phyloP scores from a whole-genome alignment of 2,113 vertebrate genomes.

The Hoplias malabaricus region DNA sequence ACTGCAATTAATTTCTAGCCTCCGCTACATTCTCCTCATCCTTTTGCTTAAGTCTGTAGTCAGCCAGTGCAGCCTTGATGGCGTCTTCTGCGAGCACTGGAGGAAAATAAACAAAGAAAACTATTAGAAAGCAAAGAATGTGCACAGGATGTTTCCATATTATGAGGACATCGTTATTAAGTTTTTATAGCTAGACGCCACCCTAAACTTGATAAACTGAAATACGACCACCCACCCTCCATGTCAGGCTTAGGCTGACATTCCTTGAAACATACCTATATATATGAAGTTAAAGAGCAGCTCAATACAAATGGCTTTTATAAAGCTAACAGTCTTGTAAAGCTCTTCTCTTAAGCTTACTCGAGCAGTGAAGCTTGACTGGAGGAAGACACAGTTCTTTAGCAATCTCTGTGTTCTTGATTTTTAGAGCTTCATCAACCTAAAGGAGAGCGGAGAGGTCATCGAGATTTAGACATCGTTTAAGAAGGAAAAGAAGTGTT shows the following conservation, averaged over 20 bases:
- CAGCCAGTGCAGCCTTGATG: constrained; percentile 89
- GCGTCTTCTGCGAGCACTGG: constrained; percentile 95
- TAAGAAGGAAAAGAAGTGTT: constrained; percentile 40
- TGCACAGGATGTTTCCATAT: neutral
- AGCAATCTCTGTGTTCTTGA: constrained; percentile 95
- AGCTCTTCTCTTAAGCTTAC: constrained; percentile 70
- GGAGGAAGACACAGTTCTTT: constrained; percentile 96
- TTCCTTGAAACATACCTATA: too few species aligned
- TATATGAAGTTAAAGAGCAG: too few species aligned
- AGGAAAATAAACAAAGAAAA: neutral
- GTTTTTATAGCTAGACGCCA: too few species aligned
- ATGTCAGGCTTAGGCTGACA: too few species aligned
- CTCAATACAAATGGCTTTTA: too few species aligned
- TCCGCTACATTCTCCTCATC: constrained; percentile 61
- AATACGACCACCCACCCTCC: too few species aligned
- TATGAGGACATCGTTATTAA: neutral
- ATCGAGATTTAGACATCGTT: neutral
- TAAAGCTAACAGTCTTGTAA: neutral
- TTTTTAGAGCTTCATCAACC: constrained; percentile 91
- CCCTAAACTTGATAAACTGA: too few species aligned
- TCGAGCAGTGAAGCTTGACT: constrained; percentile 96
- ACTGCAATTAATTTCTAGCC: constrained; percentile 52
- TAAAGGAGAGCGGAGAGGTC: constrained; percentile 58
- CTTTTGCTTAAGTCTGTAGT: constrained; percentile 88
- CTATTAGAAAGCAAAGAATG: neutral